Conservation (phyloP, 2,113 vertebrate genomes). For the Maccullochella peelii region DNA sequence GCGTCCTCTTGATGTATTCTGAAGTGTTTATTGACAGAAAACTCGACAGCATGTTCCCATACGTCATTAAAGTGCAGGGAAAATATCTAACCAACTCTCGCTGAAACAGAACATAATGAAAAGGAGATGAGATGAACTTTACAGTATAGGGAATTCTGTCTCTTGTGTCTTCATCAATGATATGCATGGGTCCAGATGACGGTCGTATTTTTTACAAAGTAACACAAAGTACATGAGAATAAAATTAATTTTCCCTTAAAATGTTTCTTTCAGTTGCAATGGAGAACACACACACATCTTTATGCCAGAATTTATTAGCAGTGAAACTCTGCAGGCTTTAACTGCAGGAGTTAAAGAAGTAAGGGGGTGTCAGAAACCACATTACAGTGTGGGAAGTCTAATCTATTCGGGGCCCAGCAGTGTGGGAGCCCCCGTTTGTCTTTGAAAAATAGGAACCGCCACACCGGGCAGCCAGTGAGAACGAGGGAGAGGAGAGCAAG, state of each 20-base stretch:
- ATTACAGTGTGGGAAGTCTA: constrained; percentile 67
- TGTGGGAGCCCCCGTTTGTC: constrained; percentile 50
- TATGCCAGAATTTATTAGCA: constrained; percentile 16
- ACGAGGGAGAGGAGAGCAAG: constrained; percentile 46
- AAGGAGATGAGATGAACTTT: not conserved
- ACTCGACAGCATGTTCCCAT: constrained; percentile 18
- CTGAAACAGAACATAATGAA: constrained; percentile 8
- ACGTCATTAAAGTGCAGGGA: constrained; percentile 27
- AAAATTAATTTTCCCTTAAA: constrained; percentile 11
- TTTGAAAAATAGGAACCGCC: constrained; percentile 62
- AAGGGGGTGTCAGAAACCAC: constrained; percentile 61
- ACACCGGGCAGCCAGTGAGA: constrained; percentile 45
- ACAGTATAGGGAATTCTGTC: not conserved
- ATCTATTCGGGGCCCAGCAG: constrained; percentile 59
- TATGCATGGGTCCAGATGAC: not conserved
- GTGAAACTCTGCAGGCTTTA: constrained; percentile 36
- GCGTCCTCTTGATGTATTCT: constrained; percentile 11
- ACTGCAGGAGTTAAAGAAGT: constrained; percentile 25
- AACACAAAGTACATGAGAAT: not conserved
- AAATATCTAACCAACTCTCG: not conserved
- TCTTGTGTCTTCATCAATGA: constrained; percentile 4
- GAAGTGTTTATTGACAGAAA: constrained; percentile 40
- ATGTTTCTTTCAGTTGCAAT: not conserved
- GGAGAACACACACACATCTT: not conserved
- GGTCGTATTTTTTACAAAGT: not conserved